phyloP scores from a whole-genome alignment of 2,113 vertebrate species.

The Halichoeres trimaculatus region DNA sequence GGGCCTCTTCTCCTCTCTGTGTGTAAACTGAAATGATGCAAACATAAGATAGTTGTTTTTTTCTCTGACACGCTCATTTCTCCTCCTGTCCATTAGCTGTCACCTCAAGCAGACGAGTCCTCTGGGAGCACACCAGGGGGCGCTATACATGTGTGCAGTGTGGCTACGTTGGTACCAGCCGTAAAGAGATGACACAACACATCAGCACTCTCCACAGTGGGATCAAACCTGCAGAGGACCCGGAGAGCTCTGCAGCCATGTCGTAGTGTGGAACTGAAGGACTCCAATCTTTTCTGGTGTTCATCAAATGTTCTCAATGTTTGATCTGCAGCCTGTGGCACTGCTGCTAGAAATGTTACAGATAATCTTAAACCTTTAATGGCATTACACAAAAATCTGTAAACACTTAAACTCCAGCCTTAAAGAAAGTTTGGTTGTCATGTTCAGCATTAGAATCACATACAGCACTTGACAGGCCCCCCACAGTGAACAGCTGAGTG shows the following conservation, averaged over 20 bases:
- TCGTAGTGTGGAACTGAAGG: background rate
- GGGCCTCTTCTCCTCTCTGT: conserved; percentile 35
- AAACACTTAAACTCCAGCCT: background rate
- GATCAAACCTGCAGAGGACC: conserved; percentile 65
- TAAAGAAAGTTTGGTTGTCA: too few species aligned
- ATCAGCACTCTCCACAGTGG: conserved; percentile 85
- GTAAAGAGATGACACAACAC: conserved; percentile 91
- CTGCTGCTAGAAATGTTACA: background rate
- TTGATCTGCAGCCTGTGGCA: background rate
- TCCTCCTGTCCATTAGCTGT: conserved; percentile 75
- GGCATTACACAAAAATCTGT: background rate
- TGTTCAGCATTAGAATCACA: background rate
- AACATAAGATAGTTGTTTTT: background rate
- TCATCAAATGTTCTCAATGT: background rate
- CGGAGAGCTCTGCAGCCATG: conserved; percentile 58
- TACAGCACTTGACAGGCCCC: too few species aligned
- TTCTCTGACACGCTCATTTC: background rate
- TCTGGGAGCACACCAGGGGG: conserved; percentile 95
- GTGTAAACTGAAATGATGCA: too few species aligned
- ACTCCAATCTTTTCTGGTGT: background rate
- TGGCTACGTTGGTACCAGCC: conserved; percentile 82
- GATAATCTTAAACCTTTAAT: background rate
- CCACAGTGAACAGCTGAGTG: too few species aligned
- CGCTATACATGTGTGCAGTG: conserved; percentile 94
- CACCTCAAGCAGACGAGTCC: conserved; percentile 87